These are phyloP conservation scores for Diachasmimorpha longicaudata DNA, from an alignment of 1,140 invertebrate species.

Conservation along the genomic window DNA sequence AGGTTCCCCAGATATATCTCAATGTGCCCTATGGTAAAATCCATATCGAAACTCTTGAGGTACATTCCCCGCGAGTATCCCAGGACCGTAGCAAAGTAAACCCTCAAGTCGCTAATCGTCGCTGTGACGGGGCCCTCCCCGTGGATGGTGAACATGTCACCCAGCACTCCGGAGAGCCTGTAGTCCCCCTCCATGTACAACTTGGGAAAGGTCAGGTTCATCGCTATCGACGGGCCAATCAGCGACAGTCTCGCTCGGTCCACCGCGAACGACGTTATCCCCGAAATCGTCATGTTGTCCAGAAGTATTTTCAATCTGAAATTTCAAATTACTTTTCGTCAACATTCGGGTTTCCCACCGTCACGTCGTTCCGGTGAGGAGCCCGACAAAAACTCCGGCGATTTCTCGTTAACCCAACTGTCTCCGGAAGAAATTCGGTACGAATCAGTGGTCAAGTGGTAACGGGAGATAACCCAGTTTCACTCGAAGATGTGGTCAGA, in stretches of 20 bases:
- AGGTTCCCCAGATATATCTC: conserved; percentile 49
- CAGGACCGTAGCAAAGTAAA: conserved; percentile 51
- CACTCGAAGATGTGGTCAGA: too few relatives aligned
- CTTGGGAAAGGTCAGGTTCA: conserved; percentile 49
- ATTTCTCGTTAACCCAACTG: too few relatives aligned
- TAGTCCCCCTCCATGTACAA: conserved; percentile 47
- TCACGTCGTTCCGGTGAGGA: too few relatives aligned
- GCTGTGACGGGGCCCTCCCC: conserved; percentile 47
- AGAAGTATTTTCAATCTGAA: conserved; percentile 44
- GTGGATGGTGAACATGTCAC: conserved; percentile 40
- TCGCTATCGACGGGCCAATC: conserved; percentile 50
- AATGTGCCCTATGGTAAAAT: conserved; percentile 45
- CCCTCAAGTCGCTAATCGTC: conserved; percentile 42
- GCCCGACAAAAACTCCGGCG: too few relatives aligned
- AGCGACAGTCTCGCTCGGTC: conserved; percentile 52
- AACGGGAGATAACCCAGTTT: too few relatives aligned
- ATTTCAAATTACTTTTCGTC: not conserved
- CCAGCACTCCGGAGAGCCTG: conserved; percentile 50
- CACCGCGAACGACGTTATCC: conserved; percentile 50
- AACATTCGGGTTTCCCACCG: too few relatives aligned
- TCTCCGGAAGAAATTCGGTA: too few relatives aligned
- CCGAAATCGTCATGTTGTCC: conserved; percentile 40
- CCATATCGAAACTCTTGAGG: conserved; percentile 54
- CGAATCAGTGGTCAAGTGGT: too few relatives aligned
- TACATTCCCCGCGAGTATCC: conserved; percentile 55